Base-by-base conservation (phyloP, 2,113 vertebrate genomes). In the Ptychochromis oligacanthus region DNA sequence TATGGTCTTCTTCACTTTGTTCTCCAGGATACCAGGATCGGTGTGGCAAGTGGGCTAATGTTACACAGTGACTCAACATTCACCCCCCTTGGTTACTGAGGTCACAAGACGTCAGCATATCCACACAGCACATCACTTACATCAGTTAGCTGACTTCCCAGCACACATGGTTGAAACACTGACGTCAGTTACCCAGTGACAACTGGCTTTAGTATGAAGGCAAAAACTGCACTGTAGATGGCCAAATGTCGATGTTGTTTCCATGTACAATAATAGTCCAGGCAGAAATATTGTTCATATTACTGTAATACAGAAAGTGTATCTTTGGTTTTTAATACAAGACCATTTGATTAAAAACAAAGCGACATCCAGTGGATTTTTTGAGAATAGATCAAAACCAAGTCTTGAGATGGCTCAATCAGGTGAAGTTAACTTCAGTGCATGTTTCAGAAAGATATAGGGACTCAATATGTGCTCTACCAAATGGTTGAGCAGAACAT, bases 1-100 rank as follows among this genome's bases (percentile, higher is more conserved):
- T 31, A 58, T 64, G 56, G 72, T 67, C 77, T 49, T 7, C 54
- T 58, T 55, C 46, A 55, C 72, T 85, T 77, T 77, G 28, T 59
- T 86, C 54, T 38, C 9, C 54, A 54, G 52, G 60, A 77, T 40
- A 22, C 4, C 15, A 9, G 49, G 18, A 52, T 43, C 56, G 20
- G 5, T 24, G 72, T 1, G 17, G 81, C 58, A 67, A 64, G 54
- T 56, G 43, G n/a, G 65, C 34, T 22, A n/a, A 60, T 26, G 49
- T 28, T 4, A 26, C 80, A 4, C 11, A 31, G 10, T 12, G 11
- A 65, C 22, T 43, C 20, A 38, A 62, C 61, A 64, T 57, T 52
- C 65, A 49, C 28, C 2, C 65, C 17, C 6, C 43, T 70, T 72
- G 24, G 26, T 2, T 11, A 54, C 6, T 52, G 26, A 52, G 52